Conservation (phyloP, 2,797 vertebrate species). For the Simalia tracyae region DNA sequence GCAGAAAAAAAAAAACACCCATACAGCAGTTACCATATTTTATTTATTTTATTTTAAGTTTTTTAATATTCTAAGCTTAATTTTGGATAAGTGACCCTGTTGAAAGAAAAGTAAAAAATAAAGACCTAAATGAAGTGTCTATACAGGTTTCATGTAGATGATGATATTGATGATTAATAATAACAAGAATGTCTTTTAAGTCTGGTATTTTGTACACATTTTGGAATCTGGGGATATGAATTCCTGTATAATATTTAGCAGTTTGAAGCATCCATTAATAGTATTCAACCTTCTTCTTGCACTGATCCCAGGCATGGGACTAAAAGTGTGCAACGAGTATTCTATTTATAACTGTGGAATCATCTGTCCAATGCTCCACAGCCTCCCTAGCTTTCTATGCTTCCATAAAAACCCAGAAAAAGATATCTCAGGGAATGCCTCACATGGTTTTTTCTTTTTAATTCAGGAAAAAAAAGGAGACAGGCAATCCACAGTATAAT, state of each 20-base stretch:
- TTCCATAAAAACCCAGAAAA: background rate
- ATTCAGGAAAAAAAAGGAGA: background rate
- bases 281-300: background rate
- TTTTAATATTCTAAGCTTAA: background rate
- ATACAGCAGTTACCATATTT: background rate
- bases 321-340: background rate
- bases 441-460: background rate
- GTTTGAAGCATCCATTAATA: background rate
- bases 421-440: background rate
- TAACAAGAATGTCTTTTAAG: background rate
- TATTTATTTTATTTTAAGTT: background rate
- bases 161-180: background rate
- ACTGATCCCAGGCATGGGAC: background rate
- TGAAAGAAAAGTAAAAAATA: background rate
- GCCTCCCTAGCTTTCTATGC: background rate
- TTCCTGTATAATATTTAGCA: background rate
- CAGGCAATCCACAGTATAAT: background rate
- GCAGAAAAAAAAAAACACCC: background rate
- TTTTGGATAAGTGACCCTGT: background rate
- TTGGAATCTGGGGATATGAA: background rate
- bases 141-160: background rate
- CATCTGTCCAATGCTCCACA: background rate
- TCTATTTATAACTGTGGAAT: background rate
- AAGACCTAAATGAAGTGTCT: background rate
- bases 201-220: background rate